Conservation (phyloP, 2,888 invertebrate species). For the Pandemis corylana region DNA sequence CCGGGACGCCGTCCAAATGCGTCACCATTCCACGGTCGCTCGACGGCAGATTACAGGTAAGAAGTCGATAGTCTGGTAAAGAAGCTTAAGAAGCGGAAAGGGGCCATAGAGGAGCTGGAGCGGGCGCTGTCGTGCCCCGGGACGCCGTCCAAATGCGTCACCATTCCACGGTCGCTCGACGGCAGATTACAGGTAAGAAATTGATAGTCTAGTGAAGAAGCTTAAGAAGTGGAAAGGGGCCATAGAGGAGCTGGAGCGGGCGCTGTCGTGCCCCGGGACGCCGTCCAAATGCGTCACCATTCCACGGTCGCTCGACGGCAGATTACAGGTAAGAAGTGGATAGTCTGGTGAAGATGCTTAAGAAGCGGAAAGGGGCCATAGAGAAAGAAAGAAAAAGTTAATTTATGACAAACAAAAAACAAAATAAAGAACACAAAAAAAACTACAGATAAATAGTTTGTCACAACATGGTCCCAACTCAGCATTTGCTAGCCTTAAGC, state of each 20-base stretch:
- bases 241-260: constrained; percentile 96
- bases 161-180: constrained; percentile 98
- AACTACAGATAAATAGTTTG: constrained; percentile 90
- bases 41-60: constrained; percentile 97
- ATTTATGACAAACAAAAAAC: no score
- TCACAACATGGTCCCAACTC: no score
- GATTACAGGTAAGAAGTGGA: constrained; percentile 92
- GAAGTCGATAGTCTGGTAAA: constrained; percentile 93
- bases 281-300: constrained; percentile 99
- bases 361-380: constrained; percentile 97
- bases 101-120: constrained; percentile 96
- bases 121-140: constrained; percentile 97
- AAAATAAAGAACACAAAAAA: no score
- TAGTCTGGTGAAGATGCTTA: constrained; percentile 97
- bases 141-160: constrained; percentile 98
- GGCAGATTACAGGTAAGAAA: constrained; percentile 94
- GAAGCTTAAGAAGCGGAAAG: constrained; percentile 97
- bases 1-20: constrained; percentile 97
- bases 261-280: constrained; percentile 96
- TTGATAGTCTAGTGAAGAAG: constrained; percentile 96
- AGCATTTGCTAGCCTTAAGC: no score
- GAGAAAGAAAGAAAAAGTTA: constrained; percentile 82
- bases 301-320: constrained; percentile 97
- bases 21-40: constrained; percentile 99
- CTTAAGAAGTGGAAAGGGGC: constrained; percentile 98